Percentiles rank a stretch among this genome's conserved stretches.
Conservation (phyloP, 2,797 vertebrate species). For the Pseudomugil gertrudae region DNA sequence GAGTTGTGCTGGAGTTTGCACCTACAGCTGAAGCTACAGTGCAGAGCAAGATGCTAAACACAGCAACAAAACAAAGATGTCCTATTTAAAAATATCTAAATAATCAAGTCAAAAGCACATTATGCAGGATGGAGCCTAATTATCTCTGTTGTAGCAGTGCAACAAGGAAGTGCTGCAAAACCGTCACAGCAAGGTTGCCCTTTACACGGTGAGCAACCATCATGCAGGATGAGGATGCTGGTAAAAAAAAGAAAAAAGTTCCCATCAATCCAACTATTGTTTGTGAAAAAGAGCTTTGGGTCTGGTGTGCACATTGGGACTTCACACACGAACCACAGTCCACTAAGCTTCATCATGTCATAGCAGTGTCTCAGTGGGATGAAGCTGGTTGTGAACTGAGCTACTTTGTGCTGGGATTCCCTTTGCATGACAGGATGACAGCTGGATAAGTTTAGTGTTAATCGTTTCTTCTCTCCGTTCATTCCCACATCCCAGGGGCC, state of each 20-base stretch:
- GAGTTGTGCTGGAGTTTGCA: too few species aligned
- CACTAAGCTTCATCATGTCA: background rate
- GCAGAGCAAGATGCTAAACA: too few species aligned
- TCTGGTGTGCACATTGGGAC: background rate
- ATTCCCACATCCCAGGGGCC: conserved; percentile 22
- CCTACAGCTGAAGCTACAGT: too few species aligned
- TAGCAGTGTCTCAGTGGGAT: background rate
- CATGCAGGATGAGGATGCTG: background rate
- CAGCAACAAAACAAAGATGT: background rate
- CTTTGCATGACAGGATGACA: background rate
- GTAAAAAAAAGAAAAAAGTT: background rate
- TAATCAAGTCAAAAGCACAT: background rate
- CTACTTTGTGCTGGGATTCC: background rate
- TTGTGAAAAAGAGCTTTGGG: background rate
- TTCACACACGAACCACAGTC: too few species aligned
- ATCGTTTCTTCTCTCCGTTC: conserved; percentile 16
- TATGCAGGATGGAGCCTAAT: background rate
- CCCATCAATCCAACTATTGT: background rate
- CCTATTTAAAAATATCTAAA: too few species aligned
- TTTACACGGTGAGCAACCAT: background rate
- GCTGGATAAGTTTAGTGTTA: conserved; percentile 1
- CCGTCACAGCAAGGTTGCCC: background rate
- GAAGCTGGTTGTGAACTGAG: background rate
- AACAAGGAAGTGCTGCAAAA: background rate
- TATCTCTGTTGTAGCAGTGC: background rate